Base-by-base conservation (phyloP, 37 sponge, comb jelly and placozoan species). In the Halisarca cf. caerulea region DNA sequence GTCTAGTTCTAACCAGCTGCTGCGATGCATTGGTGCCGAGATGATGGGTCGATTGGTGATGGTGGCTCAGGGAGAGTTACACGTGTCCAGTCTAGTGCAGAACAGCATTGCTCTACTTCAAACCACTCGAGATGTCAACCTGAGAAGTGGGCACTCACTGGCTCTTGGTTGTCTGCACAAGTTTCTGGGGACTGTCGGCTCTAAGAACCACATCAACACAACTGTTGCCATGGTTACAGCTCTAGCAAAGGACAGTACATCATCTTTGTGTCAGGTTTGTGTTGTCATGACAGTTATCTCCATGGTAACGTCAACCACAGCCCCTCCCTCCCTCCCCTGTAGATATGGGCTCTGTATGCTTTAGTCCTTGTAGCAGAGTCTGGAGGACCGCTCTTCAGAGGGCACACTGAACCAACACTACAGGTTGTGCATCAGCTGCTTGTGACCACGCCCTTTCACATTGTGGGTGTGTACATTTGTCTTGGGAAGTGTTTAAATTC, bases 301-400 rank as follows among this genome's bases (percentile, higher is more conserved):
- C 11, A 11, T 47, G 51, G n/a, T n/a, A n/a, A n/a, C n/a, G n/a
- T n/a, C n/a, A n/a, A n/a, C n/a, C n/a, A n/a, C n/a, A n/a, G n/a
- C n/a, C n/a, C n/a, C n/a, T n/a, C n/a, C n/a, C n/a, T 55, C 17
- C 17, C 73, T 69, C 74, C 47, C 78, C 66, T 89, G 34, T 85
- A 97, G 96, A 92, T 98, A 58, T 98, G 96, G 96, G 89, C 95
- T 0, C 85, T 98, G 59, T 92, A 96, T 87, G 96, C 96, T 39
- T 87, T 98, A 24, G 90, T 88, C 2, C 90, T 94, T 62, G 91
- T 98, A 14, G 92, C 93, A 0, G 99, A 98, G 84, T 84, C 94
- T 25, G 99, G 99, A 2, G 99, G 99, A 11, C 99, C 99, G 15
- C 85, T 98, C 93, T 98, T 98, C 81, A 84, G 99, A 17, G 85